These are phyloP conservation scores for Grammomys surdaster DNA, from an alignment of 2,113 vertebrate genomes.

Conservation along the genomic window DNA sequence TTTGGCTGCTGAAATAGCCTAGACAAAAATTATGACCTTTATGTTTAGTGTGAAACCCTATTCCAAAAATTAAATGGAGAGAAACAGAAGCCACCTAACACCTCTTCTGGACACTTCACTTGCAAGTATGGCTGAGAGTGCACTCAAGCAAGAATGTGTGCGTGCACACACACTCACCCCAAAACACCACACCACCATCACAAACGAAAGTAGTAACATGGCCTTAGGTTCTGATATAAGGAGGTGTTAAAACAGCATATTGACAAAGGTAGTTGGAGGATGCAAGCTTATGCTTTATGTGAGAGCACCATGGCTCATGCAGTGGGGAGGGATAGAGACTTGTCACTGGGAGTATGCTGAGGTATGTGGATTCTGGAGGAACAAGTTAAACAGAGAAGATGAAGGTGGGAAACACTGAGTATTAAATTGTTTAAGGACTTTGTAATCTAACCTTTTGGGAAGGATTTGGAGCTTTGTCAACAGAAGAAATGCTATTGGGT, in stretches of 20 bases:
- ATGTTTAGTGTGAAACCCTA: background rate
- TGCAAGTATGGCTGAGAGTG: background rate
- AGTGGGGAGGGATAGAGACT: accelerated
- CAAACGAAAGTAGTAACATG: background rate
- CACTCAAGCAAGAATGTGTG: background rate
- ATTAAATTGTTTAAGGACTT: background rate
- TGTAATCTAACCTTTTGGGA: background rate
- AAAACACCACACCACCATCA: background rate
- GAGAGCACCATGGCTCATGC: accelerated
- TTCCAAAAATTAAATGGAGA: background rate
- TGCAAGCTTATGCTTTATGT: background rate
- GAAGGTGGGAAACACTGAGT: background rate
- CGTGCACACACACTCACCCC: background rate
- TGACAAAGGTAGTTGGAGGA: background rate
- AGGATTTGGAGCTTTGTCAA: background rate
- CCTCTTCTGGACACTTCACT: background rate
- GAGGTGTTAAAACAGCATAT: background rate
- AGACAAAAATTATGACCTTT: background rate
- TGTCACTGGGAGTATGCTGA: accelerated
- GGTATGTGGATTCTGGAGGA: background rate
- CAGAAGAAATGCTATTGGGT: background rate
- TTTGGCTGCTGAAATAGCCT: background rate
- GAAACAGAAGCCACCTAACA: too few relatives aligned
- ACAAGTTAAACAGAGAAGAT: too few relatives aligned
- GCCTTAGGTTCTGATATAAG: background rate